Evolutionary conservation across 1,140 invertebrate genomes (phyloP), one percentile per base, ranked within the genome.

Genomic region (Pogonomyrmex barbatus): DNA sequence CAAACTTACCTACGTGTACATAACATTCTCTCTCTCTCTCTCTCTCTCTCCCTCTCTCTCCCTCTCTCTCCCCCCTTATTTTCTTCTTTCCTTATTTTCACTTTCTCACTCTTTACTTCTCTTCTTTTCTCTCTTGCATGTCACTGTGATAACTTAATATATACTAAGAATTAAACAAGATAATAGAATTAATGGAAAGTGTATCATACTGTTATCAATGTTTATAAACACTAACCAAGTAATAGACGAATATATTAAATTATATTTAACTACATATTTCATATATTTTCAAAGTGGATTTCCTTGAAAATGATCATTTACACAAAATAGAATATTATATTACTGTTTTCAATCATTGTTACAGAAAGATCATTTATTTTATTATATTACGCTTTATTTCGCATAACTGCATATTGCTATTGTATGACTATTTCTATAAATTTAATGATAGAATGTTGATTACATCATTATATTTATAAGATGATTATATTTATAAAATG

Each of bases 381-480:
- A 45, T 30, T 67, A 5, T 24, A 45, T 42, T 67, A 67, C 36
- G 10, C 24, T 50, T 12, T 50, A 68, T 17, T 30, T 36, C 68
- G 63, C 54, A 50, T 50, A 50, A 52, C 63, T 47, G 42, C 4
- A 39, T 42, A 54, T 9, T 9, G n/a, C 12, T 60, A 12, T 36
- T 52, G 54, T 56, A 42, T 79, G 30, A 67, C 45, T 58, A 68
- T 56, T 60, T 73, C 52, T 71, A 45, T 82, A 47, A 50, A 71
- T 58, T 73, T 71, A 47, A 47, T 10, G 24, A 58, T 24, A 68
- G 42, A 85, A 71, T 33, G 39, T 58, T 47, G 8, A 47, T 70
- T 67, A 24, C 24, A 24, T 24, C 24, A 24, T 24, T 24, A 24
- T 24, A 24, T 24, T 24, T 24, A 24, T 24, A 24, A 24, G 24